A percentile compares a stretch with the other conserved stretches of the same genome.
Evolutionary conservation across 1,140 invertebrate genomes (phyloP).

Genomic region (Papilio aristodemus): DNA sequence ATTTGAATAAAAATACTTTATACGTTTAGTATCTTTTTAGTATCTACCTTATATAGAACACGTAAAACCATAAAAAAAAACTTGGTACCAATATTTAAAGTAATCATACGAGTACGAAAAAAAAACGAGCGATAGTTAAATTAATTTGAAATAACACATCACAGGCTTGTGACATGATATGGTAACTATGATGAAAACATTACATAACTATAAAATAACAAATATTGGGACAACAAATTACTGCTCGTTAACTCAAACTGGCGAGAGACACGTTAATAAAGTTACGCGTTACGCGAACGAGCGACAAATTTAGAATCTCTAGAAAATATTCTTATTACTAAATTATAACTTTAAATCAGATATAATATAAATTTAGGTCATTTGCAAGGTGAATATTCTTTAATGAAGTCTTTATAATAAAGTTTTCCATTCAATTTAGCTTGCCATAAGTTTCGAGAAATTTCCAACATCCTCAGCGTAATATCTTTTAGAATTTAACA

Average conservation of each 20-base stretch:
- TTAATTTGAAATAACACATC: slow-evolving; percentile 29
- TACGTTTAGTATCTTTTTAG: too few species aligned
- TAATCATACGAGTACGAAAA: background rate
- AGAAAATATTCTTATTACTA: background rate
- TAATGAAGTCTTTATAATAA: too few species aligned
- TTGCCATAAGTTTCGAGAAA: too few species aligned
- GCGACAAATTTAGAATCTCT: background rate
- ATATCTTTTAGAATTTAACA: too few species aligned
- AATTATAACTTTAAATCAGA: background rate
- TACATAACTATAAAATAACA: slow-evolving; percentile 32
- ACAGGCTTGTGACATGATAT: slow-evolving; percentile 22
- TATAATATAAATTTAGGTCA: background rate
- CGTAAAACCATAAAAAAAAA: too few species aligned
- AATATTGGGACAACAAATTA: slow-evolving; percentile 18
- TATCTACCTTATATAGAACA: too few species aligned
- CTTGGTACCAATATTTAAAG: too few species aligned
- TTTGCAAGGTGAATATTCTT: too few species aligned
- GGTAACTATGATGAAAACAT: slow-evolving; percentile 24
- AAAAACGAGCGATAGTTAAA: background rate
- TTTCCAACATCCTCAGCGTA: too few species aligned
- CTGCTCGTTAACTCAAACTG: slow-evolving; percentile 15
- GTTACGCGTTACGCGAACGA: background rate
- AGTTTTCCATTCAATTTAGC: too few species aligned
- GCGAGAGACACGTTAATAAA: background rate
- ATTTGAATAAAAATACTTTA: too few species aligned